phyloP scores from a whole-genome alignment of 2,888 invertebrate genomes.

The Tenthredo distinguenda region DNA sequence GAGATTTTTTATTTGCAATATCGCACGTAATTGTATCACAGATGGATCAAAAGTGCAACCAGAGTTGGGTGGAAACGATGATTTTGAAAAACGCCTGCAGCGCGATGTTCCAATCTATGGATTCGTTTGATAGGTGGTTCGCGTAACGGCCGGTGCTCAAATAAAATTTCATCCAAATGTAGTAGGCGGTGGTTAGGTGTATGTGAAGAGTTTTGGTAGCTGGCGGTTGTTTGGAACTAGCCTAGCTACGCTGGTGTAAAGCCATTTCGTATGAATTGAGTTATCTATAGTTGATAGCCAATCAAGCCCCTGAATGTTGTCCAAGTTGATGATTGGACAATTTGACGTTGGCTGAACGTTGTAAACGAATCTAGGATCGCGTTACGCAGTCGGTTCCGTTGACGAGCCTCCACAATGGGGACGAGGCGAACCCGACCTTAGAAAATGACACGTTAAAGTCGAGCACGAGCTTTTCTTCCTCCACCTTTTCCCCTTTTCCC shows the following conservation, averaged over 20 bases:
- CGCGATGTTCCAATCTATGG: conserved; percentile 1
- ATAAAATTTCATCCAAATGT: conserved; percentile 27
- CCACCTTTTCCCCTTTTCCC: neutral
- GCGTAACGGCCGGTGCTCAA: conserved; percentile 25
- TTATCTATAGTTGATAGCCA: conserved; percentile 60
- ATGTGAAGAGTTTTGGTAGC: conserved; percentile 26
- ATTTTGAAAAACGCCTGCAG: conserved; percentile 18
- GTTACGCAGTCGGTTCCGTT: conserved; percentile 38
- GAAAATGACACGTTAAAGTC: conserved; percentile 41
- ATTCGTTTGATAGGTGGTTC: conserved; percentile 44
- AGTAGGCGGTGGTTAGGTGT: neutral
- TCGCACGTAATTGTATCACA: conserved; percentile 10
- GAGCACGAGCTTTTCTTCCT: conserved; percentile 14
- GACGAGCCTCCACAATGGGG: conserved; percentile 17
- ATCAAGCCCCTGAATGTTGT: conserved; percentile 54
- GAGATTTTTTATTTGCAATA: conserved; percentile 18
- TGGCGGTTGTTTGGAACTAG: conserved; percentile 30
- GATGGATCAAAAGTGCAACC: conserved; percentile 20
- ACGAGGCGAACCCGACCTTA: neutral
- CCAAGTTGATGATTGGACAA: conserved; percentile 58
- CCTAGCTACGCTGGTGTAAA: conserved; percentile 26
- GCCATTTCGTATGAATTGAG: conserved; percentile 58
- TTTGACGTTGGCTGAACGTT: conserved; percentile 52
- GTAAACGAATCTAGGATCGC: conserved; percentile 49
- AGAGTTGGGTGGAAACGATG: neutral